These are phyloP conservation scores for Parazoanthus swiftii DNA, from an alignment of 92 coral and sea anemone genomes.

Conservation along the genomic window DNA sequence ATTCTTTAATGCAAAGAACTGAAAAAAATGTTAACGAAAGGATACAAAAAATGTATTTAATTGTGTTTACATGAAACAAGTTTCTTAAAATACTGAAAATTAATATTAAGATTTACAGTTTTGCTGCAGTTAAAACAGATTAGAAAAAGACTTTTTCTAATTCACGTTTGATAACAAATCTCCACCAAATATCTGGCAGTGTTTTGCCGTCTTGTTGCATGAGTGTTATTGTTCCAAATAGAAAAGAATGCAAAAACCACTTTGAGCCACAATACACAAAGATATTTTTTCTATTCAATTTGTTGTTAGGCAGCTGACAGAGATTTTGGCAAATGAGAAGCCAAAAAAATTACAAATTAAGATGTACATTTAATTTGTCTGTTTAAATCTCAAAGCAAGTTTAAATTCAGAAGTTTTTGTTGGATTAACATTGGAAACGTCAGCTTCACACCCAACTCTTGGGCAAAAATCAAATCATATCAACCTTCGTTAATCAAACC, in stretches of 20 bases:
- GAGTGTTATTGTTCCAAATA: too few species aligned
- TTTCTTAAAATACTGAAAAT: too few species aligned
- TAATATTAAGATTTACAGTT: too few species aligned
- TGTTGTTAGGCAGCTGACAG: not conserved
- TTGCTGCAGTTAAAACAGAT: too few species aligned
- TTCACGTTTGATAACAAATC: not conserved
- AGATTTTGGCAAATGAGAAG: too few species aligned
- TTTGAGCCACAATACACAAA: not conserved
- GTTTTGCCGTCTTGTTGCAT: not conserved
- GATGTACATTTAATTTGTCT: not conserved
- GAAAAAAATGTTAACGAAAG: not conserved
- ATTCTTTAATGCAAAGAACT: not conserved
- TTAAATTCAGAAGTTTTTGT: not conserved
- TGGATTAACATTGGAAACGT: too few species aligned
- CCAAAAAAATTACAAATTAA: too few species aligned
- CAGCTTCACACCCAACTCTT: too few species aligned
- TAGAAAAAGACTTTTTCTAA: not conserved
- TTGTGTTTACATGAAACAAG: not conserved
- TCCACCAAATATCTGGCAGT: not conserved
- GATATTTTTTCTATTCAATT: too few species aligned
- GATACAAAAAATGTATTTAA: not conserved
- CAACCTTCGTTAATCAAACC: too few species aligned
- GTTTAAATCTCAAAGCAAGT: not conserved
- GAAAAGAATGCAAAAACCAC: not conserved
- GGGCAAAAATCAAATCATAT: too few species aligned